Base-by-base conservation (phyloP, 1,140 invertebrate species). In the Macrocentrus cingulum region DNA sequence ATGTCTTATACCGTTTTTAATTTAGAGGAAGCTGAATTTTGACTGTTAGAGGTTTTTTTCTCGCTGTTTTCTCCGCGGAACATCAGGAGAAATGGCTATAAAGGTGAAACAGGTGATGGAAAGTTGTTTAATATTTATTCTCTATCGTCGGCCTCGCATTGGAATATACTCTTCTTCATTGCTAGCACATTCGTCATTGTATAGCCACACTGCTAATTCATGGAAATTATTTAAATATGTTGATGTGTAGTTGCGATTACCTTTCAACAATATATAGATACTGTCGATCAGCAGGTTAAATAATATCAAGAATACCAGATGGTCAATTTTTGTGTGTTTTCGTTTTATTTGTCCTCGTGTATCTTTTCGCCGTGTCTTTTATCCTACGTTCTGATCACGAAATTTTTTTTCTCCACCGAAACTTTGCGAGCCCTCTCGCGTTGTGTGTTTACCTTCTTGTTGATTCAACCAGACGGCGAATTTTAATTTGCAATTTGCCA, bases 71-170 rank as follows among this genome's bases (percentile, higher is more conserved):
- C n/a, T n/a, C n/a, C n/a, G n/a, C n/a, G n/a, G n/a, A n/a, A n/a
- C n/a, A n/a, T n/a, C n/a, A 18, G 45, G 29, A 55, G n/a, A 32
- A 44, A 44, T 34, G 18, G 23, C 37, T 34, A 44, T 42, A 51
- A 36, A 36, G 13, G 20, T 37, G 20, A 8, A 46, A 46, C 1
- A 34, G 11, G 29, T 25, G 22, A 32, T 59, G 51, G 51, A 59
- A 60, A 60, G 59, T 56, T 32, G 52, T 60, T 60, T 60, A 60
- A 56, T 60, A 60, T 60, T 60, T 60, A 60, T 55, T 56, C 36
- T 60, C 52, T 60, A 60, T 55, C 59, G 59, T 50, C 56, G 59
- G 59, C 59, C 59, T 60, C 59, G n/a, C 44, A 61, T 61, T 61
- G 34, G 41, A n/a, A n/a, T n/a, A n/a, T n/a, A n/a, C 52, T 25